Evolutionary conservation across 2,113 vertebrate species (phyloP).

Genomic region (Gopherus evgoodei): DNA sequence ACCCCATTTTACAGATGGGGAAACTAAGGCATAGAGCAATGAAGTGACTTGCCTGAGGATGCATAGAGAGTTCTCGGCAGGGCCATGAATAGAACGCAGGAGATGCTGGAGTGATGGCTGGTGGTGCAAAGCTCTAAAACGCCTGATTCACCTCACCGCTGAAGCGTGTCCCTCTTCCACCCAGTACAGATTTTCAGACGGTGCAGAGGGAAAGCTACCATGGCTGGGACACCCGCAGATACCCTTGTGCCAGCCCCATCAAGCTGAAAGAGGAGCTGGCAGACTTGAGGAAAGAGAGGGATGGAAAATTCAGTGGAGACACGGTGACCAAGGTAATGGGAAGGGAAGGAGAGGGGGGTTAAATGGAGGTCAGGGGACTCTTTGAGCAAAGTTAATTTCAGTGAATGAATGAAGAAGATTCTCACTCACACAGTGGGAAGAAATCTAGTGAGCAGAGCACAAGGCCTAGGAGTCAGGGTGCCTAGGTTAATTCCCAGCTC

Average conservation of each 20-base stretch:
- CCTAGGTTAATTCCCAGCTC: neutral
- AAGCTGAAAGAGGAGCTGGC: neutral
- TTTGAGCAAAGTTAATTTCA: neutral
- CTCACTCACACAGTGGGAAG: neutral
- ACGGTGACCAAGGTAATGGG: constrained; percentile 45
- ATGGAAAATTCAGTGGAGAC: constrained; percentile 10
- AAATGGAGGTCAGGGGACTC: neutral
- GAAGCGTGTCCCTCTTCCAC: neutral
- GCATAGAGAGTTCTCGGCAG: neutral
- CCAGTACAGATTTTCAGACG: constrained; percentile 76
- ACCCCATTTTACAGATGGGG: neutral
- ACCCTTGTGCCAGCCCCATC: neutral
- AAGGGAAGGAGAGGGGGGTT: neutral
- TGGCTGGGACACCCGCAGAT: constrained; percentile 56
- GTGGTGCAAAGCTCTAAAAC: neutral
- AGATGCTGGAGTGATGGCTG: neutral
- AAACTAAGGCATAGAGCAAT: neutral
- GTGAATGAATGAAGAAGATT: neutral
- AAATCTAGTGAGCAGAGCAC: neutral
- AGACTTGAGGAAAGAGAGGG: neutral
- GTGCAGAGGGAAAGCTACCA: constrained; percentile 74
- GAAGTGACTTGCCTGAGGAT: neutral
- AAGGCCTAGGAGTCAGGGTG: neutral
- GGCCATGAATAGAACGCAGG: neutral
- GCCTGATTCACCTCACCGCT: neutral